phyloP scores from a whole-genome alignment of 2,113 vertebrate genomes.

The Piprites chloris region DNA sequence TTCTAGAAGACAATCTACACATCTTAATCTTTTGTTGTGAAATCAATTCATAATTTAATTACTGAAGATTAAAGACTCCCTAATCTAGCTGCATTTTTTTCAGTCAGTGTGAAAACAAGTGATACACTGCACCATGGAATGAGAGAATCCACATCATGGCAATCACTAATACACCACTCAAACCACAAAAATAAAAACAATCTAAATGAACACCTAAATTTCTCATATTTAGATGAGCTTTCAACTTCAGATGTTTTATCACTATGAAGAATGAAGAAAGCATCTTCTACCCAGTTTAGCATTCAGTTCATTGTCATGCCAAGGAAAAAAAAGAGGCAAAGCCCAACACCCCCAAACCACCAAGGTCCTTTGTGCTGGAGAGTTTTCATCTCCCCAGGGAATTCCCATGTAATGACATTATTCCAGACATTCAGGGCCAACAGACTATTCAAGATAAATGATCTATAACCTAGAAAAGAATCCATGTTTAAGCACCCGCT shows the following conservation, averaged over 20 bases:
- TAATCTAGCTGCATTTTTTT: not conserved
- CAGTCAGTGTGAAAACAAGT: not conserved
- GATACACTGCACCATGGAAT: not conserved
- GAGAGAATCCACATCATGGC: not conserved
- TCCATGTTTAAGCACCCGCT: not conserved
- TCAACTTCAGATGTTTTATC: not conserved
- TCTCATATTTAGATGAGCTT: not conserved
- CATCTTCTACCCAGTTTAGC: not conserved
- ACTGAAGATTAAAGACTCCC: not conserved
- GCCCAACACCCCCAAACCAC: not conserved
- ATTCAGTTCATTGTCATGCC: not conserved
- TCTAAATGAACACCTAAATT: not conserved
- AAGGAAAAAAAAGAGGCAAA: not conserved
- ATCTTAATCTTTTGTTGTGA: not conserved
- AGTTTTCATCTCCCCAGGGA: not conserved
- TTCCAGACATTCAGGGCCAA: not conserved
- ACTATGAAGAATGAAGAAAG: not conserved
- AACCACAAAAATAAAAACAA: not conserved
- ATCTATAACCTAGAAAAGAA: not conserved
- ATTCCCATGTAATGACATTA: not conserved
- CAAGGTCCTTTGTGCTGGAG: not conserved
- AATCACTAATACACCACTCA: not conserved
- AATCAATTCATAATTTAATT: conserved; percentile 26
- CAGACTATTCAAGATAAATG: not conserved
- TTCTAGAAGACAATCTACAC: not conserved